Evolutionary conservation across 2,888 invertebrate species (phyloP).

Genomic region (Scaptomyza polygonia): DNA sequence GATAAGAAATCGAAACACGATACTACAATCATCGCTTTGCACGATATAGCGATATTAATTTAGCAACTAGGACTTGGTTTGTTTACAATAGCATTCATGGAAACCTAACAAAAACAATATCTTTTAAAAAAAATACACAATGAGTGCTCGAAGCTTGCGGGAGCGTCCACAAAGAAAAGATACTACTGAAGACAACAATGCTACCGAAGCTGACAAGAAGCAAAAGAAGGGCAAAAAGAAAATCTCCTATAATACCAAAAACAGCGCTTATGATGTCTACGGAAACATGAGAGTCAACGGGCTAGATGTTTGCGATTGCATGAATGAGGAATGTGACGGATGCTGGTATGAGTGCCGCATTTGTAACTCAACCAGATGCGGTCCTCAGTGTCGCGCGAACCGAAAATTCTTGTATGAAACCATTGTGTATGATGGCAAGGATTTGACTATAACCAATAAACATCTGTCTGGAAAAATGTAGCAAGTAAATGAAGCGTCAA

Average conservation of each 20-base stretch:
- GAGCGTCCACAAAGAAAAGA: constrained; percentile 66
- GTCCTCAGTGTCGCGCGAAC: constrained; percentile 91
- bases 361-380: constrained; percentile 91
- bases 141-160: constrained; percentile 58
- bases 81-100: neutral
- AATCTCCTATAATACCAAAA: constrained; percentile 45
- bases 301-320: constrained; percentile 93
- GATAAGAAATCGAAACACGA: constrained; percentile 4
- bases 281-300: constrained; percentile 88
- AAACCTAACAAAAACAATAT: neutral
- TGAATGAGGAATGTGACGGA: constrained; percentile 90
- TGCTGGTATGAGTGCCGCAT: constrained; percentile 93
- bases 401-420: constrained; percentile 91
- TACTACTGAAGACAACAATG: constrained; percentile 83
- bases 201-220: constrained; percentile 87
- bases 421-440: constrained; percentile 92
- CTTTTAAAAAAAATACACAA: neutral
- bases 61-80: neutral
- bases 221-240: constrained; percentile 86
- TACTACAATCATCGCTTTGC: neutral
- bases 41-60: constrained; percentile 3
- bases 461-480: constrained; percentile 48
- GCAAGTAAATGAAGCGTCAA: neutral
- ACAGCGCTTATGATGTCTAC: constrained; percentile 87
- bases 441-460: constrained; percentile 83